Conservation (phyloP, 2,888 invertebrate species). For the Cryptosula pallasiana region DNA sequence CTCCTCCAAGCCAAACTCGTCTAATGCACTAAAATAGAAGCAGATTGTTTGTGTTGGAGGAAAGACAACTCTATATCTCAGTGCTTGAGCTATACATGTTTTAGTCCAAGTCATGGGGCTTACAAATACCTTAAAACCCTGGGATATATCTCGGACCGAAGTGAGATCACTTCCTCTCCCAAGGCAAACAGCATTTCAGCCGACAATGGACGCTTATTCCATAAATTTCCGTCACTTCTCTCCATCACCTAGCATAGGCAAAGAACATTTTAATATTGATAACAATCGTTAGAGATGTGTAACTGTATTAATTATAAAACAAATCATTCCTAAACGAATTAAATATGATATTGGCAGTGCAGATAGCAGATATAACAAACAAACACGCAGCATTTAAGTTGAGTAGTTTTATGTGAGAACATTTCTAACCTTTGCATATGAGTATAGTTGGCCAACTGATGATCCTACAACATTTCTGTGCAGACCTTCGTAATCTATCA, state of each 20-base stretch:
- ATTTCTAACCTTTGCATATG: not conserved
- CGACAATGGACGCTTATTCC: constrained; percentile 1
- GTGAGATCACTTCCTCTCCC: not conserved
- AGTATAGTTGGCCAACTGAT: not conserved
- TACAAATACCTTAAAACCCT: not conserved
- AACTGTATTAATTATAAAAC: no score
- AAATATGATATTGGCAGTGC: no score
- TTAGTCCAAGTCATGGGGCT: no score
- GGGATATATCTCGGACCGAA: not conserved
- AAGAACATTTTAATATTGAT: no score
- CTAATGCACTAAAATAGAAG: not conserved
- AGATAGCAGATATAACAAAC: not conserved
- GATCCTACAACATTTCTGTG: constrained; percentile 2
- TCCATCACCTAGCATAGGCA: not conserved
- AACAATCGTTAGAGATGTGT: no score
- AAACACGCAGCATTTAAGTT: not conserved
- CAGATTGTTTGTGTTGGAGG: no score
- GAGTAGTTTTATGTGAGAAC: no score
- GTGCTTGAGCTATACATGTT: no score
- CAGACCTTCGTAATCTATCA: not conserved
- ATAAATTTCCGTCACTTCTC: constrained; percentile 7
- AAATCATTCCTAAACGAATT: no score
- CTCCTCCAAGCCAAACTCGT: not conserved
- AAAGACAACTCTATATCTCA: no score
- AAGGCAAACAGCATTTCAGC: constrained; percentile 9